Conservation (phyloP, 2,888 invertebrate species). For the Nymphalis polychloros region DNA sequence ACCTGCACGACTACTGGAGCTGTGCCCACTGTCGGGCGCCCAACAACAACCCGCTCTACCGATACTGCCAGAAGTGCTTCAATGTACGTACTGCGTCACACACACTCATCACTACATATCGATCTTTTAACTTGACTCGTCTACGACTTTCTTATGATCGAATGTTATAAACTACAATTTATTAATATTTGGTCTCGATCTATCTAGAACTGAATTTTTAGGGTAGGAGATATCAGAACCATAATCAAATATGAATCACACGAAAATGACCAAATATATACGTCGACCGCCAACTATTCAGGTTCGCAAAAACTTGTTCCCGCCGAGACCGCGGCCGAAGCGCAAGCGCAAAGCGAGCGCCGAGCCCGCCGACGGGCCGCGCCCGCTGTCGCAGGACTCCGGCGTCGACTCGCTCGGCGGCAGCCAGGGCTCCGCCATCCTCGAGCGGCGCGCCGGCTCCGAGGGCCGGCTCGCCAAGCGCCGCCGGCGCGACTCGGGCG, state of each 20-base stretch:
- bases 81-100: slow-evolving; percentile 19
- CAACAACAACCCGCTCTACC: slow-evolving; percentile 84
- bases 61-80: slow-evolving; percentile 62
- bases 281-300: slow-evolving; percentile 51
- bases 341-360: slow-evolving; percentile 48
- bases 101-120: too few relatives aligned
- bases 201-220: too few relatives aligned
- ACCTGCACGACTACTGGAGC: slow-evolving; percentile 82
- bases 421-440: slow-evolving; percentile 53
- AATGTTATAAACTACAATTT: too few relatives aligned
- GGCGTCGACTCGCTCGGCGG: slow-evolving; percentile 55
- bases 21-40: slow-evolving; percentile 84
- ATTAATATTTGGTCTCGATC: too few relatives aligned
- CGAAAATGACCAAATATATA: slow-evolving; percentile 35
- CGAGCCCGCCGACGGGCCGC: slow-evolving; percentile 42
- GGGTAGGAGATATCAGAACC: too few relatives aligned
- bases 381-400: slow-evolving; percentile 61
- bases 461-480: too few relatives aligned
- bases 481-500: slow-evolving; percentile 45
- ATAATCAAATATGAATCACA: too few relatives aligned
- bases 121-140: too few relatives aligned
- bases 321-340: slow-evolving; percentile 83
- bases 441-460: slow-evolving; percentile 54
- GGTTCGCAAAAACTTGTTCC: slow-evolving; percentile 86
- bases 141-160: too few relatives aligned